These are phyloP conservation scores for Dione juno DNA, from an alignment of 2,888 invertebrate species.

Conservation along the genomic window DNA sequence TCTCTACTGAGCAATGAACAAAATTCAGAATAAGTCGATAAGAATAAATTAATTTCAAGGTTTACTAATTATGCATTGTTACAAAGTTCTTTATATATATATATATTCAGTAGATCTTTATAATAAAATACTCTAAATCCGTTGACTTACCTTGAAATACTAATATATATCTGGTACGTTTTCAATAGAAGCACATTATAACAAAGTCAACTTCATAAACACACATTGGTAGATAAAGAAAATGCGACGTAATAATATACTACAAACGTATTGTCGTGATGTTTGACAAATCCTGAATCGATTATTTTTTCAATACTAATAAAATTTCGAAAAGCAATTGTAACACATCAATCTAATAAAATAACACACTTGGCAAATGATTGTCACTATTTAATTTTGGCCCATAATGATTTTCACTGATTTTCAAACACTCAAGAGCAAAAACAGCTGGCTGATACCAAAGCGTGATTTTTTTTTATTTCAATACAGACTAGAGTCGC, in stretches of 20 bases:
- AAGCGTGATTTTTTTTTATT: conserved; percentile 61
- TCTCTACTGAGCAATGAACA: not conserved
- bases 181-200: conserved; percentile 19
- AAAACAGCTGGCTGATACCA: conserved; percentile 79
- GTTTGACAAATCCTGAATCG: conserved; percentile 73
- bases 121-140: not conserved
- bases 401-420: conserved; percentile 70
- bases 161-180: conserved; percentile 13
- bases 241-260: conserved; percentile 58
- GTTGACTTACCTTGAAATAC: conserved; percentile 31
- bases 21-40: conserved; percentile 22
- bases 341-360: conserved; percentile 63
- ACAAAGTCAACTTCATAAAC: conserved; percentile 35
- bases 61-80: conserved; percentile 31
- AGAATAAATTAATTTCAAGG: conserved; percentile 39
- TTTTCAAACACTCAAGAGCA: conserved; percentile 66
- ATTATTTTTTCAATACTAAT: conserved; percentile 60
- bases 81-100: conserved; percentile 16
- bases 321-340: conserved; percentile 62
- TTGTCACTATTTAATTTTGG: conserved; percentile 79
- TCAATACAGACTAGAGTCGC: conserved; percentile 27
- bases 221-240: conserved; percentile 44
- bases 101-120: not conserved
- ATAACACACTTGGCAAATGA: conserved; percentile 64
- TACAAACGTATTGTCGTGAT: conserved; percentile 65